Base-by-base conservation (phyloP, 2,888 invertebrate species). In the Plagiodera versicolora region DNA sequence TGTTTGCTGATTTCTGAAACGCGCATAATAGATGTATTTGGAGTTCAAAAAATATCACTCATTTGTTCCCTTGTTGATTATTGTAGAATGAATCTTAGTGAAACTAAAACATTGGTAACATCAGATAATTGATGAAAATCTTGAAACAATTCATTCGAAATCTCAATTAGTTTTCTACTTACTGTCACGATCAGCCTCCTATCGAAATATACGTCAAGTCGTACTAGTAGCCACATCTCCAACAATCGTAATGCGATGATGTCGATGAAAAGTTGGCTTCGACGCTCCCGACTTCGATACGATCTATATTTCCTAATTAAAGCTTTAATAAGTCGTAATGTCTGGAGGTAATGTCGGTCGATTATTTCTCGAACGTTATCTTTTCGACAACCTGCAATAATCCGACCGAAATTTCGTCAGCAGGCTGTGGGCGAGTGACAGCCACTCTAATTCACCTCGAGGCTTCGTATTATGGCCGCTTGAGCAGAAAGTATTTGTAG, bases 371-470 rank as follows among this genome's bases (percentile, higher is more conserved):
- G 39, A 39, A 39, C 14, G 39, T 56, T 60, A 55, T 46, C 52
- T 51, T 56, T 60, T 60, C 56, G 50, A 51, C 51, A 35, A 55
- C 55, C 55, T 49, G 56, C 51, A 56, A 51, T 55, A 54, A 59
- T 49, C 55, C 24, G 24, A 14, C 14, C 14, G 39, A 39, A 39
- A 39, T 39, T 39, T 39, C 39, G 14, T 39, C 39, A 14, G 39
- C 14, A 39, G 11, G n/a, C 39, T 14, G 39, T 39, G 39, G 39
- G 39, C 14, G 39, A 39, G 39, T 39, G 39, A 39, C 39, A 39
- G 39, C 39, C 6, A 39, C 39, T 5, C 24, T 24, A 5, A 24
- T 24, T 24, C 24, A 24, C 6, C 24, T 24, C 24, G 24, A 24
- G 24, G 24, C 4, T 6, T 6, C 24, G 24, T 24, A 24, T 24